Evolutionary conservation across 2,113 vertebrate species (phyloP), one percentile per base, ranked within the genome.

Genomic region (Cisticola juncidis): DNA sequence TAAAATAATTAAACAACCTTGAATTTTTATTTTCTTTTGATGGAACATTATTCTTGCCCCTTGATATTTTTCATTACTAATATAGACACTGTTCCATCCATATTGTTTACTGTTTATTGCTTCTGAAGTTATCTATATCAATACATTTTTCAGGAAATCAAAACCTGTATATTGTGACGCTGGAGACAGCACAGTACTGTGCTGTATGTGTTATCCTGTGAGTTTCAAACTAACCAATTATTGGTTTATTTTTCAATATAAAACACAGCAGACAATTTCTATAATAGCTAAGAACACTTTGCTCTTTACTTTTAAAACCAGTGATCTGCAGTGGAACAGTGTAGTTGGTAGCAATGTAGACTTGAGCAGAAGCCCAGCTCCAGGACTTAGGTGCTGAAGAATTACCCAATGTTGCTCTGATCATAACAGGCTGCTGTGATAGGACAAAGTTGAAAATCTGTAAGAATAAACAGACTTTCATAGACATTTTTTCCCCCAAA

Each of bases 331-430:
- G 17, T 48, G 66, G 38, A 50, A 18, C 45, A 29, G 9, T 12
- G 4, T 1, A 31, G 6, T 42, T 88, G 44, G 7, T 23, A 76
- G 29, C n/a, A 76, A 35, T 12, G 57, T 15, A 35, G 62, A 33
- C 58, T 0, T 42, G 7, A 68, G 51, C 18, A 88, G 48, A 74
- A 33, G 14, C 24, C 33, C 62, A n/a, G 38, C 6, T 85, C 36
- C 42, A 62, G 38, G 44, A 48, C 1, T 42, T 35, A 14, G 0
- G 0, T 61, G 25, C 10, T 4, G 3, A 79, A 86, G n/a, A 40
- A 25, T 8, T 71, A 28, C 21, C 19, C 17, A 3, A 11, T 12
- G 8, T 16, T 38, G 10, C 2, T 8, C 33, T 56, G 45, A 11
- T 9, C 17, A 14, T 9, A 16, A 11, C 35, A 29, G 29, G 6